Evolutionary conservation across 2,113 vertebrate species (phyloP).

Genomic region (Chaetorhynchus papuensis): DNA sequence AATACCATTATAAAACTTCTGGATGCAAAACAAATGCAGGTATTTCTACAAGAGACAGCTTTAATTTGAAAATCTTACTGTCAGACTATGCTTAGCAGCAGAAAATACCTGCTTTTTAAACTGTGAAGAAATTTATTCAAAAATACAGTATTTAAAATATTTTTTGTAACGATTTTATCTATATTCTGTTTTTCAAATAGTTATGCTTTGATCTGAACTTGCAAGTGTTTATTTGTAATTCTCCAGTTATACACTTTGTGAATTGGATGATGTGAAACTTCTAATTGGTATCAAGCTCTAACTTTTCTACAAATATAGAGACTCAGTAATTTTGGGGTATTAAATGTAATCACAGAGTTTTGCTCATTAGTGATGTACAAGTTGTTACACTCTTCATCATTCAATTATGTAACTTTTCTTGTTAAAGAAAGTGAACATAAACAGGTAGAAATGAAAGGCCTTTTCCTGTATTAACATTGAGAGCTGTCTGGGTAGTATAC

Average conservation of each 20-base stretch:
- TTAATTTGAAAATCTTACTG: not conserved
- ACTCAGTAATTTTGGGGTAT: not conserved
- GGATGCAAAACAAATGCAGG: not conserved
- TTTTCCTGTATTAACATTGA: not conserved
- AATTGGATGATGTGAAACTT: not conserved
- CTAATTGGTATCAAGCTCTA: not conserved
- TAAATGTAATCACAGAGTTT: not conserved
- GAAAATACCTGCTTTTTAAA: not conserved
- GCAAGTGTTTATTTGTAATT: not conserved
- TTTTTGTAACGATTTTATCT: not conserved
- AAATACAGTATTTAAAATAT: not conserved
- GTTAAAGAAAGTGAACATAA: not conserved
- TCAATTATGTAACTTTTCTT: not conserved
- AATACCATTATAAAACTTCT: not conserved
- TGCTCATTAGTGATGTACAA: not conserved
- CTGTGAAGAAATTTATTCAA: not conserved
- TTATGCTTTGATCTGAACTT: not conserved
- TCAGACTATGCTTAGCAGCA: not conserved
- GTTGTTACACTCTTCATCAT: not conserved
- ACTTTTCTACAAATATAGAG: not conserved
- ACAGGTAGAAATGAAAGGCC: not conserved
- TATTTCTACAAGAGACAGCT: not conserved
- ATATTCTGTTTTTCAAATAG: not conserved
- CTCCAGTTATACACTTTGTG: not conserved
- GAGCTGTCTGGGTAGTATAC: not conserved